Conservation (phyloP, 2,113 vertebrate species). For the Stigmatopora argus region DNA sequence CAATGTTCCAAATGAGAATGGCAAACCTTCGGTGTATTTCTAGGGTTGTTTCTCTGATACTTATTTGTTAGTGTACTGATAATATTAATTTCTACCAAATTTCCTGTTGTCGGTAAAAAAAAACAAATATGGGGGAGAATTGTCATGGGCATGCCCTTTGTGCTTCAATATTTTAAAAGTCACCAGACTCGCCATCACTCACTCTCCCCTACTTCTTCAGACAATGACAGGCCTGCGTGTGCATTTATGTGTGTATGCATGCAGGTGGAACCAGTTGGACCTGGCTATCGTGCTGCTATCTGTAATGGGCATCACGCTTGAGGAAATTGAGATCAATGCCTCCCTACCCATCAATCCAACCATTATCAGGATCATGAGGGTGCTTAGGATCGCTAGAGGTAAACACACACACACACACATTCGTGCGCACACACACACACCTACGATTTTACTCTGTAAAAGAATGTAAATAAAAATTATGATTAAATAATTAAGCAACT, state of each 20-base stretch:
- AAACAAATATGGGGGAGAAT: constrained; percentile 12
- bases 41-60: too few species aligned
- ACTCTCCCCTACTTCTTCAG: not conserved
- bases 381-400: constrained; percentile 92
- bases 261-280: constrained; percentile 95
- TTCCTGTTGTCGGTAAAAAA: too few species aligned
- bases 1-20: too few species aligned
- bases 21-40: too few species aligned
- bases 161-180: too few species aligned
- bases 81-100: too few species aligned
- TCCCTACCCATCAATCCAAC: constrained; percentile 97
- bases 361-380: constrained; percentile 98
- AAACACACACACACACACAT: constrained; percentile 7
- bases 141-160: not conserved
- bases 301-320: constrained; percentile 94
- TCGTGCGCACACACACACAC: not conserved
- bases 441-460: not conserved
- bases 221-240: not conserved
- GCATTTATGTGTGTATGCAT: constrained; percentile 22
- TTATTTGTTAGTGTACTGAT: too few species aligned
- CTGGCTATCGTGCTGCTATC: constrained; percentile 94
- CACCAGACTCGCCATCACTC: too few species aligned
- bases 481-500: too few species aligned
- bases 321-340: constrained; percentile 96
- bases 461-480: not conserved